A percentile compares a stretch with the other conserved stretches of the same genome.
Conservation (phyloP, 2,113 vertebrate genomes). For the Grallaria varia region DNA sequence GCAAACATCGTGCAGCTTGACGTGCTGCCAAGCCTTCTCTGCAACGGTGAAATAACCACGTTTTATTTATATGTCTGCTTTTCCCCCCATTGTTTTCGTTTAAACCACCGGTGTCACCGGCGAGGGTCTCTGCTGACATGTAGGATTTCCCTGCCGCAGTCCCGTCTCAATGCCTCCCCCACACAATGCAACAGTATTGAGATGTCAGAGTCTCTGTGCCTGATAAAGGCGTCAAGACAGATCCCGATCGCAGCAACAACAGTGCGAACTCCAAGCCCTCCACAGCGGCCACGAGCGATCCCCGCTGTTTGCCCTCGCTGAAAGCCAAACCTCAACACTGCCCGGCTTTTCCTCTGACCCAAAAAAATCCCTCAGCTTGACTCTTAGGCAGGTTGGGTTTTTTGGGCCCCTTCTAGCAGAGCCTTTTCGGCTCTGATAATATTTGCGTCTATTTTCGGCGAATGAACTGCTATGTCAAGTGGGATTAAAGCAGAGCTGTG, state of each 20-base stretch:
- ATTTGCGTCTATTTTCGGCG: background rate
- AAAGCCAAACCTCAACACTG: background rate
- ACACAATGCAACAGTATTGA: constrained; percentile 51
- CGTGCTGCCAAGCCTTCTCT: background rate
- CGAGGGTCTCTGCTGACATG: constrained; percentile 26
- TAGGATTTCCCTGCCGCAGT: constrained; percentile 25
- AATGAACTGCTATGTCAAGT: background rate
- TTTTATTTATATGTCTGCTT: background rate
- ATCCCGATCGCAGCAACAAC: background rate
- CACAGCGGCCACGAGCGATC: background rate
- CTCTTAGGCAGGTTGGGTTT: rapidly evolving
- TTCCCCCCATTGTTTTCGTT: background rate
- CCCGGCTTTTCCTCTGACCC: background rate
- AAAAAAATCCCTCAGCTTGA: background rate
- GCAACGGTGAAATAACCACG: background rate
- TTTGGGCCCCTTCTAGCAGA: background rate
- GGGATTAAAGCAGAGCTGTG: constrained; percentile 25
- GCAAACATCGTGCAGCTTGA: background rate
- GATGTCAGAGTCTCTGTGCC: constrained; percentile 43
- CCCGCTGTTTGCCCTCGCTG: rapidly evolving
- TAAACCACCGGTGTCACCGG: background rate
- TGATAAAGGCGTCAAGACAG: constrained; percentile 59
- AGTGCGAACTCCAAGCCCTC: background rate
- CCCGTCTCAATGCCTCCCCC: background rate
- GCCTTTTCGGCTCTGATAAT: background rate